A percentile compares a stretch with the other conserved stretches of the same genome.
phyloP scores from a whole-genome alignment of 2,113 vertebrate species.

The Paratilapia polleni region DNA sequence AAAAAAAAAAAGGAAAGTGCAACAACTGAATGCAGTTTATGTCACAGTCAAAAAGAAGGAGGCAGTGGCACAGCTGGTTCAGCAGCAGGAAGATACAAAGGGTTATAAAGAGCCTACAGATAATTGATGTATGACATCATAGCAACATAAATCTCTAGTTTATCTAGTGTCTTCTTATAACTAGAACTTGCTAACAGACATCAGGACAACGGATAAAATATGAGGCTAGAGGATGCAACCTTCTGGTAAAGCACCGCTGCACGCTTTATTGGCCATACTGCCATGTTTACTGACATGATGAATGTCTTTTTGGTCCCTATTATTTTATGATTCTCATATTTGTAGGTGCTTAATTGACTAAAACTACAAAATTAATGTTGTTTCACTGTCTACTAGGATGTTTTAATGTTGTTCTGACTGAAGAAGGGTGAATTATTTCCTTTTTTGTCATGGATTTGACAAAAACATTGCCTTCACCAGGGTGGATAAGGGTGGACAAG shows the following conservation, averaged over 20 bases:
- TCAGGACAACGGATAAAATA: constrained; percentile 13
- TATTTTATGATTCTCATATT: background rate
- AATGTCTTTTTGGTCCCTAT: background rate
- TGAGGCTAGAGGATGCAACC: constrained; percentile 62
- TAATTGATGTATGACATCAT: constrained; percentile 93
- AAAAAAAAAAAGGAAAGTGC: constrained; percentile 85
- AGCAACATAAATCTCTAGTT: constrained; percentile 66
- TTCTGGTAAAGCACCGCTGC: constrained; percentile 22
- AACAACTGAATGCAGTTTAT: constrained; percentile 91
- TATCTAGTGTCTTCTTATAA: constrained; percentile 81
- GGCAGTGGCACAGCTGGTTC: constrained; percentile 95
- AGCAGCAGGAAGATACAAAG: constrained; percentile 80
- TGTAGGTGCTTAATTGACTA: background rate
- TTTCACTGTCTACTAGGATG: background rate
- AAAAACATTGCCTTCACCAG: background rate
- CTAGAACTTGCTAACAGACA: constrained; percentile 63
- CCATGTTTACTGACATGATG: background rate
- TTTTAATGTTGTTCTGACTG: background rate
- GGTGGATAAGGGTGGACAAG: constrained; percentile 27
- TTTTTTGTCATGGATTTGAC: background rate
- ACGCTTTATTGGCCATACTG: background rate
- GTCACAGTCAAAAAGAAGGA: constrained; percentile 86
- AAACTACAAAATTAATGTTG: background rate
- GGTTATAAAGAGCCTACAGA: constrained; percentile 84
- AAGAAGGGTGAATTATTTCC: background rate